Percentiles rank a stretch among this genome's conserved stretches.
Evolutionary conservation across 2,113 vertebrate genomes (phyloP).

Genomic region (Lepisosteus oculatus): DNA sequence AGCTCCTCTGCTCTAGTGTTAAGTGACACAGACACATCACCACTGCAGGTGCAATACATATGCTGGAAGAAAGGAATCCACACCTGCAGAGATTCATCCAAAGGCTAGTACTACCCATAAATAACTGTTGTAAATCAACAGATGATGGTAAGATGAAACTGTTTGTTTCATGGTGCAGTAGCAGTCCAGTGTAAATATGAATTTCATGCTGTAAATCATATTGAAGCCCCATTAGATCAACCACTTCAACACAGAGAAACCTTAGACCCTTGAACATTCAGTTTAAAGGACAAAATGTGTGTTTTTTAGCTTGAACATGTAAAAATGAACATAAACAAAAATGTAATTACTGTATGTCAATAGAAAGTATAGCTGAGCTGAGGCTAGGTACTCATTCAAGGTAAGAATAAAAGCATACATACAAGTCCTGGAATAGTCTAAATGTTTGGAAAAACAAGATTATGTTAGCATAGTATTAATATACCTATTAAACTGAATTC

Average conservation of each 20-base stretch:
- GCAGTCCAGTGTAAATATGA: neutral
- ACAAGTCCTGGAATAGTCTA: no score
- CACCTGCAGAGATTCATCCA: slow-evolving; percentile 5
- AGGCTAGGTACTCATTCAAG: no score
- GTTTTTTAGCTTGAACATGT: neutral
- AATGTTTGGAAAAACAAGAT: no score
- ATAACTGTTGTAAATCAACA: slow-evolving; percentile 1
- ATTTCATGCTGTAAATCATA: neutral
- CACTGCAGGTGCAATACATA: neutral
- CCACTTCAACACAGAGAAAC: slow-evolving; percentile 1
- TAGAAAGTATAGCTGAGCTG: no score
- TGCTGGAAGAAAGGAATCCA: slow-evolving; percentile 2
- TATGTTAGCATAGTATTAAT: no score
- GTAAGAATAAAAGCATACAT: no score
- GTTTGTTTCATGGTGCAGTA: slow-evolving; percentile 9
- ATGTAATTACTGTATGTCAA: no score
- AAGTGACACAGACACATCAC: neutral
- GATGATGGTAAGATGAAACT: slow-evolving; percentile 7
- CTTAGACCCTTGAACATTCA: neutral
- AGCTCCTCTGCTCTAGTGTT: neutral
- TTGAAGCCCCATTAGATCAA: slow-evolving; percentile 1
- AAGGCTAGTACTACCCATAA: neutral
- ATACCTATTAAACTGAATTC: no score
- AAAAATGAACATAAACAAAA: neutral
- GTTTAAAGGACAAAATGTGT: neutral